A percentile compares a stretch with the other conserved stretches of the same genome.
phyloP scores from a whole-genome alignment of 2,113 vertebrate genomes.

The Malaclemys terrapin region DNA sequence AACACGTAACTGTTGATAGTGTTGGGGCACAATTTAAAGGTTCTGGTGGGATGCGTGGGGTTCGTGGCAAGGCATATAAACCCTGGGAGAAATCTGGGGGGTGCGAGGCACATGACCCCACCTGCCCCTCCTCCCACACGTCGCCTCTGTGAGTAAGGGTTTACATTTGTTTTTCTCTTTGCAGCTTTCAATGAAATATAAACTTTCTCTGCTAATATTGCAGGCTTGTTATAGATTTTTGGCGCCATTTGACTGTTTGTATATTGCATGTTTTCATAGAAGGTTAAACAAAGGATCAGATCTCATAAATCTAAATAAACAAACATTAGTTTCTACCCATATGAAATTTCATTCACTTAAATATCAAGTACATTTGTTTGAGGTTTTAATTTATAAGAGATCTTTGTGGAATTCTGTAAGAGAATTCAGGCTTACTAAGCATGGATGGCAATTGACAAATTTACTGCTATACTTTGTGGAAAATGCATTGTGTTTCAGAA shows the following conservation, averaged over 20 bases:
- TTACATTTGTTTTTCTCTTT: neutral
- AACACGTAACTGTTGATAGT: neutral
- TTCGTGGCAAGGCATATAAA: neutral
- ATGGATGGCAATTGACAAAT: fast-evolving
- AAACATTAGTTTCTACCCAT: neutral
- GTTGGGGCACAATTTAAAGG: neutral
- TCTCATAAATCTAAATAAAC: neutral
- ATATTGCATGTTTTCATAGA: neutral
- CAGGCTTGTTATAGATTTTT: neutral
- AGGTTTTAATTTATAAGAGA: neutral
- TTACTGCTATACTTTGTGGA: neutral
- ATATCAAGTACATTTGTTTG: neutral
- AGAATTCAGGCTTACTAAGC: neutral
- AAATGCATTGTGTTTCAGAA: fast-evolving
- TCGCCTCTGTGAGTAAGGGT: neutral
- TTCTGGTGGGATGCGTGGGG: neutral
- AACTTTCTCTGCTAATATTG: neutral
- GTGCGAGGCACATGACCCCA: neutral
- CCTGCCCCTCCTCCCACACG: neutral
- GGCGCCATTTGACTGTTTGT: neutral
- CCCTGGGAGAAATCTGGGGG: neutral
- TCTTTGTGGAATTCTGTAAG: neutral
- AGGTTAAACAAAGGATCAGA: neutral
- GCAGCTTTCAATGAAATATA: neutral
- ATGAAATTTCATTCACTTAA: neutral